These are phyloP conservation scores for Anguilla japonica DNA, from an alignment of 2,113 vertebrate genomes.

Conservation along the genomic window DNA sequence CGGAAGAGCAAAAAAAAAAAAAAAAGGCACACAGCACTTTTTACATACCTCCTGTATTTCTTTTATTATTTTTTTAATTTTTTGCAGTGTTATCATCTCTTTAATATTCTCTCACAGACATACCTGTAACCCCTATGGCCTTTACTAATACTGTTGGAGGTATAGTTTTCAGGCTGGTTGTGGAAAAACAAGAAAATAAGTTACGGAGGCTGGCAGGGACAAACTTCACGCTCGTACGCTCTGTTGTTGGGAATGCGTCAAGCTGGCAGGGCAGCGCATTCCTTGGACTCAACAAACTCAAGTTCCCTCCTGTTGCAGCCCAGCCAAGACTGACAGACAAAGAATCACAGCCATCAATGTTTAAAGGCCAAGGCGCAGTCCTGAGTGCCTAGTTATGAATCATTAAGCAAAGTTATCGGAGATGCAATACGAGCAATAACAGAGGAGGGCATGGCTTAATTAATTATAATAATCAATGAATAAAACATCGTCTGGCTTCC, in stretches of 20 bases:
- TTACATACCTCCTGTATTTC: neutral
- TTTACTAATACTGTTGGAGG: neutral
- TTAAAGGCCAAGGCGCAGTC: neutral
- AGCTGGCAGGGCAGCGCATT: neutral
- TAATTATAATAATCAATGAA: slow-evolving; percentile 2
- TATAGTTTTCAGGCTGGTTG: neutral
- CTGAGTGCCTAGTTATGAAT: neutral
- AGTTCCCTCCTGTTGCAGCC: neutral
- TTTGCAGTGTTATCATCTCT: neutral
- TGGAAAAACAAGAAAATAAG: neutral
- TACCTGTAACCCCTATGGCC: neutral
- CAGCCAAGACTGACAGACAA: neutral
- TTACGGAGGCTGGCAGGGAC: neutral
- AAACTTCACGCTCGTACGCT: neutral
- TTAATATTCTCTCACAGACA: neutral
- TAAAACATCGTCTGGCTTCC: neutral
- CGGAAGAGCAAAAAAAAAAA: neutral
- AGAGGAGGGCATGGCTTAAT: neutral
- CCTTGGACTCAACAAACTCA: slow-evolving; percentile 3
- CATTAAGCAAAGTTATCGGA: slow-evolving; percentile 10
- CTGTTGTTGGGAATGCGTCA: neutral
- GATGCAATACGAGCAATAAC: slow-evolving; percentile 9
- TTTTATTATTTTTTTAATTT: neutral
- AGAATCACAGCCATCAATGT: neutral
- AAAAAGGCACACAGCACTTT: neutral